Conservation (phyloP, 2,888 invertebrate genomes). For the Cosmia pyralina region DNA sequence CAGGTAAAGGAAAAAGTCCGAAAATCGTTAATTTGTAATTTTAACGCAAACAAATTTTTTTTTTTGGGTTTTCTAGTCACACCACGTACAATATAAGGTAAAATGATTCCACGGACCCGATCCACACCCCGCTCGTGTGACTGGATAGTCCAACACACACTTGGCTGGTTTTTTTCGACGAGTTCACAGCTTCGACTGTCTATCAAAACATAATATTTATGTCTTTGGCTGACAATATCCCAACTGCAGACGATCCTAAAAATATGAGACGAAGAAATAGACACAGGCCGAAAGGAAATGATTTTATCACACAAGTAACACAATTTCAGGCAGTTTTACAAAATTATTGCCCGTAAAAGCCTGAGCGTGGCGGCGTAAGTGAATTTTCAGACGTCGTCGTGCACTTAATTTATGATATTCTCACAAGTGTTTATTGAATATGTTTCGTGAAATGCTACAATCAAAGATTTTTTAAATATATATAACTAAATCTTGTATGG, state of each 20-base stretch:
- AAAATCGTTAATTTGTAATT: too few relatives aligned
- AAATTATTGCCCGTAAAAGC: slow-evolving; percentile 54
- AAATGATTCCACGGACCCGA: too few relatives aligned
- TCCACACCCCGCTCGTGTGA: too few relatives aligned
- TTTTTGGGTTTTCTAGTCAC: too few relatives aligned
- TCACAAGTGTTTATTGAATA: slow-evolving; percentile 40
- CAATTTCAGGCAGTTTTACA: slow-evolving; percentile 42
- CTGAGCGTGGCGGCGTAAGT: slow-evolving; percentile 38
- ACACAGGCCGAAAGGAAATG: slow-evolving; percentile 2
- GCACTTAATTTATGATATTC: slow-evolving; percentile 50
- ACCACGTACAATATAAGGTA: too few relatives aligned
- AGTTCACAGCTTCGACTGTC: too few relatives aligned
- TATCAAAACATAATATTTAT: too few relatives aligned
- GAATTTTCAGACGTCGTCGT: slow-evolving; percentile 34
- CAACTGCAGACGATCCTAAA: background rate
- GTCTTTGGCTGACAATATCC: too few relatives aligned
- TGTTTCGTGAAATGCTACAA: slow-evolving; percentile 13
- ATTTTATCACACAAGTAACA: slow-evolving; percentile 37
- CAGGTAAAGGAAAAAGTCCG: too few relatives aligned
- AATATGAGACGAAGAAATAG: background rate
- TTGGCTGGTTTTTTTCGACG: too few relatives aligned
- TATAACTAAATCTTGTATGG: background rate
- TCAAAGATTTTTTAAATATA: background rate
- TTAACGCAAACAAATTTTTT: too few relatives aligned
- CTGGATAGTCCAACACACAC: too few relatives aligned